Base-by-base conservation (phyloP, 2,113 vertebrate genomes). In the Falco punctatus region DNA sequence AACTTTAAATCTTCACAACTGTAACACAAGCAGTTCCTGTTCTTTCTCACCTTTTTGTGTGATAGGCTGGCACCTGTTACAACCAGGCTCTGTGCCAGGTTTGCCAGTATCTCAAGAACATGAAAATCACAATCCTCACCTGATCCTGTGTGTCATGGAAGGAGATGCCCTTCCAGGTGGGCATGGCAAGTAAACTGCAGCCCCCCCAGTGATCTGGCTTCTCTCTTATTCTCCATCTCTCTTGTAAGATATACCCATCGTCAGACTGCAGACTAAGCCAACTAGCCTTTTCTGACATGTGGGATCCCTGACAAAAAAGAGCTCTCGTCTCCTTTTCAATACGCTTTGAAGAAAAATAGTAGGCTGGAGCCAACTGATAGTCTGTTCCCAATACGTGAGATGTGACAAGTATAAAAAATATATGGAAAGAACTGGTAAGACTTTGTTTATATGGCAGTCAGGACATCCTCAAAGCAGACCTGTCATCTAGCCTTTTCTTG, bases 171-270 rank as follows among this genome's bases (percentile, higher is more conserved):
- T 73, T 78, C 51, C 64, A 30, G 22, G 27, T 6, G 8, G 20
- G 9, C 35, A n/a, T 2, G 10, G 35, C 35, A 19, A 71, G 28
- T 28, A 33, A 65, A 24, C 9, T 21, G 5, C 66, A 33, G 30
- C 5, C 38, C 38, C 10, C 44, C 5, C 28, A 23, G 32, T 13
- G 11, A 44, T 72, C 49, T 69, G 22, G 10, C 6, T n/a, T 85
- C 33, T 13, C 32, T 66, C 24, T 65, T 73, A 0, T 66, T n/a
- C 59, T 66, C 54, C 42, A 0, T 17, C 32, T 26, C 8, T 1
- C 10, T n/a, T 49, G 23, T 40, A 21, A 67, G 16, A 51, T 9
- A 18, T 1, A 59, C 13, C 9, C 28, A 27, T 1, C 0, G 3
- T 58, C 30, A 55, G 71, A 22, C 21, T 42, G 49, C 54, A 88